Base-by-base conservation (phyloP, 2,797 vertebrate species). In the Phyllotis vaccarum region DNA sequence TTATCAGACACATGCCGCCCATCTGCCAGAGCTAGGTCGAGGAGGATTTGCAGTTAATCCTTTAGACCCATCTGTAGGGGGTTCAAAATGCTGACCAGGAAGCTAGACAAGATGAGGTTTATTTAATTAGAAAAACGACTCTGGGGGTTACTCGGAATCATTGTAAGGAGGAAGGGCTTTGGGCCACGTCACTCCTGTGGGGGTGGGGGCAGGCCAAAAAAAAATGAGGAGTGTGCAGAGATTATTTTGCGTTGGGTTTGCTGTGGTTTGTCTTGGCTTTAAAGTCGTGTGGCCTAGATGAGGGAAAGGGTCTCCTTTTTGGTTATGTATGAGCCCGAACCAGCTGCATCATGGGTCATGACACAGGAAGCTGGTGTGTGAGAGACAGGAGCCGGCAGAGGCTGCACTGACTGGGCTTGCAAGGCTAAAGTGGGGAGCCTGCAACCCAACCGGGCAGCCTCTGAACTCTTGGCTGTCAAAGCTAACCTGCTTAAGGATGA, bases 11-110 rank as follows among this genome's bases (percentile, higher is more conserved):
- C 98, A 98, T 98, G 99, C 98, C 96, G 98, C 99, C 99, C 99
- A 99, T 99, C 99, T 99, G 99, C 99, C 99, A 99, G 98, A 98
- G 98, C 98, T 98, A 97, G 98, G 98, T 98, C 98, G 98, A 98
- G 98, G 98, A 99, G 99, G 99, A 99, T 99, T 99, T 99, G 99
- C 98, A 97, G 98, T 99, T 99, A 99, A 99, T 99, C 99, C 99
- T 99, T 98, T 97, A 99, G 99, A 99, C 99, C 99, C 99, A 99
- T 99, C 99, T 98, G 99, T 98, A 99, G 99, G 99, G 99, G 99
- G 99, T 99, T 99, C 99, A 99, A 99, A 99, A 99, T 99, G 99
- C 99, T 99, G 99, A 99, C 99, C 99, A 99, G 98, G 98, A 99
- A 99, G 99, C 98, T 99, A 98, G 98, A 98, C 99, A 98, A 99